A percentile compares a stretch with the other conserved stretches of the same genome.
phyloP scores from a whole-genome alignment of 2,888 invertebrate species.

The Apamea epomidion region DNA sequence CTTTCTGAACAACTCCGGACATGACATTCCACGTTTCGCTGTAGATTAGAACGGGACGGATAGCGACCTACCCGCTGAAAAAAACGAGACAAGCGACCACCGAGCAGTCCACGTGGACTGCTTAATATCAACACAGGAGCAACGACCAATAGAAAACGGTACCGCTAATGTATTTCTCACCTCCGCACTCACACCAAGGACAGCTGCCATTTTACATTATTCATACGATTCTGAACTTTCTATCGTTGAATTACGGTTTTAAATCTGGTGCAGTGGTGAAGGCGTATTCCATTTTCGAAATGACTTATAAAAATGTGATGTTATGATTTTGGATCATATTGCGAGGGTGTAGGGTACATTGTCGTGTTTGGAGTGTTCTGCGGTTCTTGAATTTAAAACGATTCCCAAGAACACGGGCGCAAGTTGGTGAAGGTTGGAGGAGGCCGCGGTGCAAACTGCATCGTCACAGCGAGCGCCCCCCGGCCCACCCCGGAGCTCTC shows the following conservation, averaged over 20 bases:
- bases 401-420: slow-evolving; percentile 90
- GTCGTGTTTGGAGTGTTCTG: slow-evolving; percentile 81
- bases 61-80: slow-evolving; percentile 86
- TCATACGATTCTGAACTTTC: slow-evolving; percentile 84
- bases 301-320: slow-evolving; percentile 80
- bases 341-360: slow-evolving; percentile 75
- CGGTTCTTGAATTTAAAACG: slow-evolving; percentile 90
- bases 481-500: slow-evolving; percentile 76
- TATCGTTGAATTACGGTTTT: slow-evolving; percentile 75
- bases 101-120: slow-evolving; percentile 90
- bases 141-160: slow-evolving; percentile 90
- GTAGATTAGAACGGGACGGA: slow-evolving; percentile 90
- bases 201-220: slow-evolving; percentile 82
- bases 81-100: slow-evolving; percentile 89
- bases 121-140: slow-evolving; percentile 90
- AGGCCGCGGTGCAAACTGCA: slow-evolving; percentile 90
- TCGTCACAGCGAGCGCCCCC: slow-evolving; percentile 84
- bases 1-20: slow-evolving; percentile 91
- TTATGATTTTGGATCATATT: slow-evolving; percentile 80
- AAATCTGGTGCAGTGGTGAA: slow-evolving; percentile 76
- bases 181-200: slow-evolving; percentile 90
- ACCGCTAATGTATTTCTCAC: slow-evolving; percentile 91
- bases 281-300: slow-evolving; percentile 81
- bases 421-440: slow-evolving; percentile 90
- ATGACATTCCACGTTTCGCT: slow-evolving; percentile 91